Evolutionary conservation across 1,140 invertebrate genomes (phyloP), one percentile per base, ranked within the genome.

Genomic region (Lutraria rhynchaena): DNA sequence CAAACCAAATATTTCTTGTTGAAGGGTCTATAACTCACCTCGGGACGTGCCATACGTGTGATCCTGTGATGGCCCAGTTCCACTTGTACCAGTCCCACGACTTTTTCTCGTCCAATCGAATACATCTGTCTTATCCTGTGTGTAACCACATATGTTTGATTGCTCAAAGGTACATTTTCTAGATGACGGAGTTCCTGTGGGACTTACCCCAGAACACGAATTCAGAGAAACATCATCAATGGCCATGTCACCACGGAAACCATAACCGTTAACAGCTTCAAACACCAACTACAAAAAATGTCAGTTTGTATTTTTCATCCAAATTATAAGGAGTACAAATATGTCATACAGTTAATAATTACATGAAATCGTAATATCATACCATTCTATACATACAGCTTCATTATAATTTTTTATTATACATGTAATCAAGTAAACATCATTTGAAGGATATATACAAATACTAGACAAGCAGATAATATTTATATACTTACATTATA

Each of bases 281-380:
- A 96, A 94, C 15, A 95, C 92, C 37, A 96, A 91, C 93, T 96
- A 53, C 33, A 85, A 84, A 13, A 76, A 46, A 65, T 74, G 69
- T n/a, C n/a, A n/a, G n/a, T n/a, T n/a, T n/a, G n/a, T n/a, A n/a
- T n/a, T n/a, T n/a, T n/a, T n/a, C n/a, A n/a, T n/a, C n/a, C n/a
- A n/a, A n/a, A n/a, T n/a, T n/a, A n/a, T n/a, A n/a, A n/a, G n/a
- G n/a, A n/a, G n/a, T n/a, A n/a, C n/a, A n/a, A n/a, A n/a, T n/a
- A n/a, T n/a, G n/a, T n/a, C n/a, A n/a, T n/a, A n/a, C n/a, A n/a
- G n/a, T n/a, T n/a, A n/a, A n/a, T n/a, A n/a, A n/a, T n/a, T n/a
- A n/a, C n/a, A n/a, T n/a, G n/a, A n/a, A n/a, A n/a, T n/a, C n/a
- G n/a, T n/a, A n/a, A n/a, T n/a, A n/a, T n/a, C n/a, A n/a, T n/a